Conservation (phyloP, 2,888 invertebrate species). For the Lysandra coridon region DNA sequence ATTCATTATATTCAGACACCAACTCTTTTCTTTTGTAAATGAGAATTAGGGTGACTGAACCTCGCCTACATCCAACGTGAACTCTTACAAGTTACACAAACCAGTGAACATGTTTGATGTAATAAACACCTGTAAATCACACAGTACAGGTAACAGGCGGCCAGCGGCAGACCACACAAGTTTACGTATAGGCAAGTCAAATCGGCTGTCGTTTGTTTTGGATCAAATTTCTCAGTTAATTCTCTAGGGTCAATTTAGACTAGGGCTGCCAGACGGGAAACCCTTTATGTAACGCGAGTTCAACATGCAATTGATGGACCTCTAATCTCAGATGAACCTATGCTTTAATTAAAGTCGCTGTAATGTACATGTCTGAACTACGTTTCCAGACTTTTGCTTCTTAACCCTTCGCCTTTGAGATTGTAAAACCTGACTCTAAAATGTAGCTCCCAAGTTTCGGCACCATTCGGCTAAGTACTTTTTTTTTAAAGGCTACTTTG, state of each 20-base stretch:
- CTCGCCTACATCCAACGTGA: neutral
- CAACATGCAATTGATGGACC: no score
- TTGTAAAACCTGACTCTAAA: no score
- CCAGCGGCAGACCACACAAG: neutral
- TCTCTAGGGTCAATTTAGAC: no score
- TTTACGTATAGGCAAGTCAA: neutral
- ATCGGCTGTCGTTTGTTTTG: neutral
- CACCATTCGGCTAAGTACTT: neutral
- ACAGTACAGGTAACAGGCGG: neutral
- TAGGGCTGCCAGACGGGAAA: no score
- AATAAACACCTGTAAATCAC: slow-evolving; percentile 4
- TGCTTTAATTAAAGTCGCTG: no score
- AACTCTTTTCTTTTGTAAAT: neutral
- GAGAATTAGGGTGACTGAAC: neutral
- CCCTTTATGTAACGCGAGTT: no score
- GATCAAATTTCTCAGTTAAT: no score
- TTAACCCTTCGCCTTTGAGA: no score
- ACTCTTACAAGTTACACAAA: slow-evolving; percentile 8
- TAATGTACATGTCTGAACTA: no score
- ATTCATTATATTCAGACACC: neutral
- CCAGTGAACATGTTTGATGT: neutral
- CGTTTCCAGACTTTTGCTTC: no score
- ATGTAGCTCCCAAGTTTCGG: neutral
- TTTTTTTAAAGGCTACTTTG: no score
- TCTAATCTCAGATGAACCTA: no score